Evolutionary conservation across 2,113 vertebrate species (phyloP).

Genomic region (Laterallus jamaicensis): DNA sequence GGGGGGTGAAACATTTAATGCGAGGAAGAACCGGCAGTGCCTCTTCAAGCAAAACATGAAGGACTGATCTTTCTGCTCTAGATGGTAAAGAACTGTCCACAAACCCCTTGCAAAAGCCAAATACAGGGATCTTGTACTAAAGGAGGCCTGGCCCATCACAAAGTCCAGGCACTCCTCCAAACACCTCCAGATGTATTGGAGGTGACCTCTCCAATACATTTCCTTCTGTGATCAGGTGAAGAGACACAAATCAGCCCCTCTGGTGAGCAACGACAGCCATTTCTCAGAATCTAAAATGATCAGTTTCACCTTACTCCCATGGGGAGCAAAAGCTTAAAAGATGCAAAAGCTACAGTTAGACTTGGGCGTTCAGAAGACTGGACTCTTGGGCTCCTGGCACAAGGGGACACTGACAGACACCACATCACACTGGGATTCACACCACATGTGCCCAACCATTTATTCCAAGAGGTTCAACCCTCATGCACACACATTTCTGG

Average conservation of each 20-base stretch:
- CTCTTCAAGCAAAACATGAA: neutral
- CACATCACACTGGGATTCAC: neutral
- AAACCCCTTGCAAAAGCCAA: neutral
- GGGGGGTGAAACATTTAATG: neutral
- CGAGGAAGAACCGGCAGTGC: neutral
- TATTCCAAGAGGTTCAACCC: neutral
- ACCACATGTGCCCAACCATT: neutral
- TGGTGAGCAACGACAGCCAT: neutral
- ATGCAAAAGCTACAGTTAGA: neutral
- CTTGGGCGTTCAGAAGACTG: neutral
- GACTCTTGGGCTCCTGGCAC: neutral
- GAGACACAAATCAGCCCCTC: neutral
- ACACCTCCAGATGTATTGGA: no score
- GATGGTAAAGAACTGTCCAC: neutral
- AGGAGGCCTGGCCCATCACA: neutral
- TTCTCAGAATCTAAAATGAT: neutral
- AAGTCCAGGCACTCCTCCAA: neutral
- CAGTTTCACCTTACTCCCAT: neutral
- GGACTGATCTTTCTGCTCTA: neutral
- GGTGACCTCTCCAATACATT: neutral
- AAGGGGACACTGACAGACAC: neutral
- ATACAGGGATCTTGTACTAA: neutral
- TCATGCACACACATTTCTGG: neutral
- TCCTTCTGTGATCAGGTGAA: neutral
- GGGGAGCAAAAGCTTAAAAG: neutral